phyloP scores from a whole-genome alignment of 2,888 invertebrate genomes.

The Chaitophorus viminalis region DNA sequence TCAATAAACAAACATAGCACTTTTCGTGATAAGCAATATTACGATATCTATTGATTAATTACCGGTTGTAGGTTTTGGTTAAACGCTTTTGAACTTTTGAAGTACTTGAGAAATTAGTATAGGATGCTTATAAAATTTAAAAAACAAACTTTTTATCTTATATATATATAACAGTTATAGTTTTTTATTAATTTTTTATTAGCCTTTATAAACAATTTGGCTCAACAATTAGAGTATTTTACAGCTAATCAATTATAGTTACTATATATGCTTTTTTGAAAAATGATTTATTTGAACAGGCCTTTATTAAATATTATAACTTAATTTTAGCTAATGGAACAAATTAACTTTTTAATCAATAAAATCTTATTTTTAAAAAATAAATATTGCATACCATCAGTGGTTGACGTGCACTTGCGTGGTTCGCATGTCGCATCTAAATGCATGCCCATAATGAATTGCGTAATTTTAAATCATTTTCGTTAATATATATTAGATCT shows the following conservation, averaged over 20 bases:
- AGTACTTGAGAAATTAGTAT: neutral
- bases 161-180: no score
- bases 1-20: neutral
- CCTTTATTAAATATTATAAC: neutral
- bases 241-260: no score
- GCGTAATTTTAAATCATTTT: neutral
- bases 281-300: neutral
- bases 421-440: neutral
- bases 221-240: no score
- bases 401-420: neutral
- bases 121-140: neutral
- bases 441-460: neutral
- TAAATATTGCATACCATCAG: neutral
- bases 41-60: neutral
- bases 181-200: no score
- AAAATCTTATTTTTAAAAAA: neutral
- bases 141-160: no score
- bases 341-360: neutral
- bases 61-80: neutral
- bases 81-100: neutral
- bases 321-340: neutral
- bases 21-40: neutral
- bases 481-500: neutral
- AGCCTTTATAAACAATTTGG: no score
- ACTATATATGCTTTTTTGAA: neutral